Evolutionary conservation across 2,888 invertebrate species (phyloP), one percentile per base, ranked within the genome.

Genomic region (Anodontia alba): DNA sequence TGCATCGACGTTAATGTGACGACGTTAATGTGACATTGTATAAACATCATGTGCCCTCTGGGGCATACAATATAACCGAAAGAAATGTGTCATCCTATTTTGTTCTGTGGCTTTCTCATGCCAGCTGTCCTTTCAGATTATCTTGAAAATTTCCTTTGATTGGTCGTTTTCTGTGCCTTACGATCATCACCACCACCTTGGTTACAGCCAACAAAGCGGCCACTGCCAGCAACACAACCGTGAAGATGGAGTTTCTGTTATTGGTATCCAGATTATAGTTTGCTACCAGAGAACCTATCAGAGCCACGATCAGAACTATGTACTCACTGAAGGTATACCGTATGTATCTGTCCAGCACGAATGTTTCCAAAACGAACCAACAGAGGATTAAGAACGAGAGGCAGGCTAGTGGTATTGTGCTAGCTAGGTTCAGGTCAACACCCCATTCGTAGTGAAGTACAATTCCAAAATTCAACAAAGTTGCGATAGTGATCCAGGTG

Each of bases 401-500:
- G 31, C 91, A 73, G n/a, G 86, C 87, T 3, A 93, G 83, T 12
- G 87, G 73, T n/a, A 91, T 87, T 23, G 90, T 91, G 49, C 90
- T 89, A 0, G 90, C 81, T 5, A 85, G 66, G 26, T 81, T 82
- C 29, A 81, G 78, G 1, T 70, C 71, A 0, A 86, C 79, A n/a
- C 81, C 84, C 23, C 80, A 80, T 62, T 84, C 78, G 73, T 91
- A 89, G 26, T 88, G 88, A 71, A 93, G 73, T 8, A 91, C 91
- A 29, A 92, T 86, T 7, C 88, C 88, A 33, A 93, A 74, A 80
- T 92, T 93, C 5, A 92, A 81, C 36, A 92, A 81, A 7, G 92
- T 88, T 12, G 93, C 93, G 10, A 93, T 86, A 8, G 91, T 90
- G 7, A 89, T 88, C 93, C 92, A 93, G 0, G 91, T 88, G 3